phyloP scores from a whole-genome alignment of 2,113 vertebrate genomes.

The Hydrochoerus hydrochaeris region DNA sequence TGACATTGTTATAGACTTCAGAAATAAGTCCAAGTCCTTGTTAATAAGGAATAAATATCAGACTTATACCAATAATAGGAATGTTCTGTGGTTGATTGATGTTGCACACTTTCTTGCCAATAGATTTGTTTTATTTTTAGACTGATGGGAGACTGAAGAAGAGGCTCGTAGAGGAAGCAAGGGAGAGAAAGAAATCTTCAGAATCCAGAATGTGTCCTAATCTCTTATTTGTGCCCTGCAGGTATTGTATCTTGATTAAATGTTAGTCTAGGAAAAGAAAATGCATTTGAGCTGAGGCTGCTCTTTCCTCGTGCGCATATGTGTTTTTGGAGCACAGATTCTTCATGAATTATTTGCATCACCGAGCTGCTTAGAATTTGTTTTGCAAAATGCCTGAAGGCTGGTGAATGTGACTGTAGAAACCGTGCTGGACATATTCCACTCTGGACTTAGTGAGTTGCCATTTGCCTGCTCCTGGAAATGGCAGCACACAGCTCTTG shows the following conservation, averaged over 20 bases:
- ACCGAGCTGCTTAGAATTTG: conserved; percentile 52
- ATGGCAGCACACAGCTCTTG: not conserved
- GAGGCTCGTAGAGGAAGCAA: not conserved
- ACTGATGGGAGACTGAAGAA: not conserved
- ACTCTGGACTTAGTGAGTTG: conserved; percentile 14
- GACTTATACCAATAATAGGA: not conserved
- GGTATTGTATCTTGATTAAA: conserved; percentile 4
- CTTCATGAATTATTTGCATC: conserved; percentile 69
- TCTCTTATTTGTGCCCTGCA: not conserved
- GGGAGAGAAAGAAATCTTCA: not conserved
- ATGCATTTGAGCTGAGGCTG: not conserved
- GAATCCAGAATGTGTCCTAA: not conserved
- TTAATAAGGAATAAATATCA: conserved; percentile 34
- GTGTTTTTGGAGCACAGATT: conserved; percentile 34
- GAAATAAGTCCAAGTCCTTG: not conserved
- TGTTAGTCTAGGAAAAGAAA: not conserved
- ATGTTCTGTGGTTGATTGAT: not conserved
- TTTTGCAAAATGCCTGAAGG: conserved; percentile 42
- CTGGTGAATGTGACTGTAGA: not conserved
- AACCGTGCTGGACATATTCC: conserved; percentile 7
- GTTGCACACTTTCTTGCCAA: not conserved
- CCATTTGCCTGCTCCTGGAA: conserved; percentile 56
- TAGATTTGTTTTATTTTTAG: not conserved
- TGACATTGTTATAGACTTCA: not conserved
- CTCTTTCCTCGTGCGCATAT: conserved; percentile 44